A percentile compares a stretch with the other conserved stretches of the same genome.
Conservation (phyloP, 2,113 vertebrate genomes). For the Oceanites oceanicus region DNA sequence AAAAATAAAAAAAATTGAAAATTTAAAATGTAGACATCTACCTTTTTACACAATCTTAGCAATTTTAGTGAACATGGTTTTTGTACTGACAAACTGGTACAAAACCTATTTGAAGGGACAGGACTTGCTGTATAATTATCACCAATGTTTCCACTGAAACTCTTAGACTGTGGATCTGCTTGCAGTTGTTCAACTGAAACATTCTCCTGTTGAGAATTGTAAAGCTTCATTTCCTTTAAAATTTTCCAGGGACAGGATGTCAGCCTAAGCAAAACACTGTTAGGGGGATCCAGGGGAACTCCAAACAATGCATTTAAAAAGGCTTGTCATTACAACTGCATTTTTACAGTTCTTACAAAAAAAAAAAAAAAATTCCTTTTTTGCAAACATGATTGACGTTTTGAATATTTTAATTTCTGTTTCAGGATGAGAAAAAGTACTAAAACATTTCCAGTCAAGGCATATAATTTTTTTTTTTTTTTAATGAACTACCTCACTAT, state of each 20-base stretch:
- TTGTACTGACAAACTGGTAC: background rate
- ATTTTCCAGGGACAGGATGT: background rate
- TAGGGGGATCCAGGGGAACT: background rate
- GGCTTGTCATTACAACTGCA: background rate
- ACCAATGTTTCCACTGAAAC: background rate
- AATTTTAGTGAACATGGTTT: background rate
- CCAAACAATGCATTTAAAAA: background rate
- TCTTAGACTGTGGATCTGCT: background rate
- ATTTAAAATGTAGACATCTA: background rate
- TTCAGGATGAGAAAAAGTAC: background rate
- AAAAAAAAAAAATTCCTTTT: background rate
- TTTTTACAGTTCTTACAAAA: background rate
- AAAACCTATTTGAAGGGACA: background rate
- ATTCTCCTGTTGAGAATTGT: background rate
- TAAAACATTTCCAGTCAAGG: background rate
- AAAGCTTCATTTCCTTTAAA: constrained; percentile 22
- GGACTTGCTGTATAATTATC: background rate
- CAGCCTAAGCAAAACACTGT: background rate
- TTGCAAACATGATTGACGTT: background rate
- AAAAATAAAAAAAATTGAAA: background rate
- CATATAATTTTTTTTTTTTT: background rate
- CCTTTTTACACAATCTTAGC: background rate
- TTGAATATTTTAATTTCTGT: background rate
- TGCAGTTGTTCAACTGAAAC: background rate
- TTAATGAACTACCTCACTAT: background rate